phyloP scores from a whole-genome alignment of 2,113 vertebrate genomes.

The Takifugu flavidus region DNA sequence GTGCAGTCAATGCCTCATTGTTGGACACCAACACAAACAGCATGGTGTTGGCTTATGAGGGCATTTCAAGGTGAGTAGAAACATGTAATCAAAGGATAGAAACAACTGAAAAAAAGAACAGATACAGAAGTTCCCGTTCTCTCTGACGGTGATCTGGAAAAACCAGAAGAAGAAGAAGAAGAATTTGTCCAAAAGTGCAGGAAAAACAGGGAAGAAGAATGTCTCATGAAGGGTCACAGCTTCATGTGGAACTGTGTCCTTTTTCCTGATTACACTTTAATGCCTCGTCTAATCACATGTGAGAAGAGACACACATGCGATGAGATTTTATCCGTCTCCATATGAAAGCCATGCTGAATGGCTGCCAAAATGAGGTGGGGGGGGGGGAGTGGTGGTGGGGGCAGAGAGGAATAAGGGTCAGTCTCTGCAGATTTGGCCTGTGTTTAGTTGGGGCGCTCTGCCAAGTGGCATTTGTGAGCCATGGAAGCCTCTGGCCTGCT shows the following conservation, averaged over 20 bases:
- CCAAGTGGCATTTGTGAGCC: conserved; percentile 64
- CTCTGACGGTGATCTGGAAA: too few relatives aligned
- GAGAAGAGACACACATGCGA: conserved; percentile 5
- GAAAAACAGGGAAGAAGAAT: too few relatives aligned
- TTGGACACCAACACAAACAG: conserved; percentile 46
- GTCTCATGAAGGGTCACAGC: too few relatives aligned
- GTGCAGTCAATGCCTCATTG: conserved; percentile 21
- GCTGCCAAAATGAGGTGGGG: conserved; percentile 18
- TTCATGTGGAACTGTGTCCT: too few relatives aligned
- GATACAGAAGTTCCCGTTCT: too few relatives aligned
- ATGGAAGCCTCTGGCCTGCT: conserved; percentile 63
- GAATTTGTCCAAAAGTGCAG: too few relatives aligned
- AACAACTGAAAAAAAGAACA: too few relatives aligned
- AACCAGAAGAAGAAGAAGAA: too few relatives aligned
- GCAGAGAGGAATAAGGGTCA: conserved; percentile 33
- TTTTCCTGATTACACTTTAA: too few relatives aligned
- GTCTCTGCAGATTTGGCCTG: conserved; percentile 58
- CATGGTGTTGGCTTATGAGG: conserved; percentile 36
- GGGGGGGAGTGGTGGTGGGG: neutral
- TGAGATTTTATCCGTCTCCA: conserved; percentile 16
- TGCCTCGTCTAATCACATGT: neutral
- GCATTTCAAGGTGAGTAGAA: conserved; percentile 54
- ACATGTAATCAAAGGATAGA: conserved; percentile 41
- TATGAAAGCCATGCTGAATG: conserved; percentile 16
- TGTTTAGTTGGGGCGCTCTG: conserved; percentile 54